Evolutionary conservation across 2,797 vertebrate species (phyloP), one percentile per base, ranked within the genome.

Genomic region (Anniella stebbinsi): DNA sequence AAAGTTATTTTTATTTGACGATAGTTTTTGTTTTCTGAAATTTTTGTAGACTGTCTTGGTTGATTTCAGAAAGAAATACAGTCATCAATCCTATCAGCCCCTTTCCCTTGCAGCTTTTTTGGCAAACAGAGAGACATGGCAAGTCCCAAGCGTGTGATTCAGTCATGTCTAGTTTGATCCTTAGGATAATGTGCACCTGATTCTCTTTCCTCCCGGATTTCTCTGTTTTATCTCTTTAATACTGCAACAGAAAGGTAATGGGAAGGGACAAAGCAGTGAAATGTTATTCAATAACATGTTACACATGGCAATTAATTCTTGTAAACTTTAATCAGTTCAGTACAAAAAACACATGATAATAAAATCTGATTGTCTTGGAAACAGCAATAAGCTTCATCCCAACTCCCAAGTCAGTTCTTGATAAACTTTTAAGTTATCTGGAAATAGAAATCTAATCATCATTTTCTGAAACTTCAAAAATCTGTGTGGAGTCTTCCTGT

Each of bases 241-340:
- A 33, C 25, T 23, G 12, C 9, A 87, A 67, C 28, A 82, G 33
- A 28, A 18, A 38, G 70, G 70, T 3, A 48, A 76, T 28, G 2
- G 11, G 28, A 28, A 41, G 48, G 1, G 17, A 81, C 10, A 48
- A 54, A 77, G 41, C 57, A 63, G 11, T 57, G 38, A 1, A 75
- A 41, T n/a, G 1, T 25, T 3, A 76, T n/a, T 30, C 66, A 63
- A 73, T 63, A 63, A 63, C 69, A 66, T 66, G 38, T 67, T 30
- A 23, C 70, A 67, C 23, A 51, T 28, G 23, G 41, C 41, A 2
- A 10, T 45, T 81, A 84, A 54, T 54, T 82, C 33, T 87, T 41
- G 41, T 77, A 77, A 30, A 60, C 4, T 90, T 87, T 90, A 90
- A 83, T 90, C 57, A 82, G 82, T 82, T 57, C 45, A 77, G 72